Evolutionary conservation across 2,888 invertebrate species (phyloP).

Genomic region (Epinotia bilunana): DNA sequence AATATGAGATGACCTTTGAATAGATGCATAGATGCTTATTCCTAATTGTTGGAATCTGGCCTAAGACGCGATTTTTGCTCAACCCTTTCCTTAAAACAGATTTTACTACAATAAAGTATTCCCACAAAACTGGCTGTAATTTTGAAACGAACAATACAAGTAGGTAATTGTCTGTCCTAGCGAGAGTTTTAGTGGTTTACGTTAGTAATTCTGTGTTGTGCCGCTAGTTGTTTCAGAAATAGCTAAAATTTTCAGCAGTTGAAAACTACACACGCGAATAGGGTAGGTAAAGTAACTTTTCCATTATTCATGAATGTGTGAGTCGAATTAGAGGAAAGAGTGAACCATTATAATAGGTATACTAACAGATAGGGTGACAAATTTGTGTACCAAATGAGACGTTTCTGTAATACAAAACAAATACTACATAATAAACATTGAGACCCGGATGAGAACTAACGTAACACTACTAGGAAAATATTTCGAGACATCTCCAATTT

Average conservation of each 20-base stretch:
- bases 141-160: background rate
- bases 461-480: too few species aligned
- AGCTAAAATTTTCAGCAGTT: conserved; percentile 12
- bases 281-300: conserved; percentile 1
- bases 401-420: too few species aligned
- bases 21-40: too few species aligned
- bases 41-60: too few species aligned
- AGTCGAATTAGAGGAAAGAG: background rate
- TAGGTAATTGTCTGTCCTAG: background rate
- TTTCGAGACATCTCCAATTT: too few species aligned
- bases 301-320: conserved; percentile 1
- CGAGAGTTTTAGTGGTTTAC: conserved; percentile 7
- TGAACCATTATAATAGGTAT: background rate
- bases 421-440: too few species aligned
- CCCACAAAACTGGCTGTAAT: background rate
- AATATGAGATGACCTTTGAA: too few species aligned
- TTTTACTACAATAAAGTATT: background rate
- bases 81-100: too few species aligned
- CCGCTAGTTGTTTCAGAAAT: conserved; percentile 9
- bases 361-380: background rate
- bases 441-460: too few species aligned
- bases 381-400: too few species aligned
- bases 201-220: conserved; percentile 4
- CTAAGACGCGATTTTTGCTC: too few species aligned
- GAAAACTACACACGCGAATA: background rate